A percentile compares a stretch with the other conserved stretches of the same genome.
Evolutionary conservation across 2,797 vertebrate genomes (phyloP).

Genomic region (Ispidina picta): DNA sequence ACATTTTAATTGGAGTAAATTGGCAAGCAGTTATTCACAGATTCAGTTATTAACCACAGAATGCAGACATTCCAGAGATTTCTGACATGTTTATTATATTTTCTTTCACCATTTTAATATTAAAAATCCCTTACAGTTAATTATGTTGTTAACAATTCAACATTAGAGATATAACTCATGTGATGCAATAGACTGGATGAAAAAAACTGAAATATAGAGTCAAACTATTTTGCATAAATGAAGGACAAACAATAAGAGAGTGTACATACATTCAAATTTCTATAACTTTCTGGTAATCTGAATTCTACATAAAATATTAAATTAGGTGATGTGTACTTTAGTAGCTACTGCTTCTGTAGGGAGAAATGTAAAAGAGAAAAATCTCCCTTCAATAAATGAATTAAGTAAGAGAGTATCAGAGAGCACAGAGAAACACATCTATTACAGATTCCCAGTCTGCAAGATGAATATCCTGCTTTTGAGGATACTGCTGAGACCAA

Average conservation of each 20-base stretch:
- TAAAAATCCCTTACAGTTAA: background rate
- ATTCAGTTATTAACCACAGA: constrained; percentile 43
- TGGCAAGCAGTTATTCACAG: background rate
- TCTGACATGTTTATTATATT: constrained; percentile 42
- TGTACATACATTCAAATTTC: background rate
- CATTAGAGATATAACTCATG: background rate
- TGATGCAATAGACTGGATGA: background rate
- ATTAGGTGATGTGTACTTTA: background rate
- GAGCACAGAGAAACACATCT: background rate
- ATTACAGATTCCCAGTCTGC: background rate
- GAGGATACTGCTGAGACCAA: background rate
- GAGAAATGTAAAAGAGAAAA: background rate
- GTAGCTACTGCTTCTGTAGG: background rate
- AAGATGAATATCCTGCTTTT: background rate
- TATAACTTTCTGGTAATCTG: background rate
- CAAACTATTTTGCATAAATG: background rate
- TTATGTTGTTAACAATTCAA: background rate
- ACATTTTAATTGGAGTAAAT: constrained; percentile 28
- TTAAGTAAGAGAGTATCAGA: background rate
- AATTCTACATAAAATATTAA: background rate
- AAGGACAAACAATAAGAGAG: background rate
- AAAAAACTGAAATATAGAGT: background rate
- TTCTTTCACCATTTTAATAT: background rate
- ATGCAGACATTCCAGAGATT: background rate
- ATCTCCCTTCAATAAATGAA: background rate